These are phyloP conservation scores for Odocoileus virginianus DNA, from an alignment of 2,113 vertebrate species.

Conservation along the genomic window DNA sequence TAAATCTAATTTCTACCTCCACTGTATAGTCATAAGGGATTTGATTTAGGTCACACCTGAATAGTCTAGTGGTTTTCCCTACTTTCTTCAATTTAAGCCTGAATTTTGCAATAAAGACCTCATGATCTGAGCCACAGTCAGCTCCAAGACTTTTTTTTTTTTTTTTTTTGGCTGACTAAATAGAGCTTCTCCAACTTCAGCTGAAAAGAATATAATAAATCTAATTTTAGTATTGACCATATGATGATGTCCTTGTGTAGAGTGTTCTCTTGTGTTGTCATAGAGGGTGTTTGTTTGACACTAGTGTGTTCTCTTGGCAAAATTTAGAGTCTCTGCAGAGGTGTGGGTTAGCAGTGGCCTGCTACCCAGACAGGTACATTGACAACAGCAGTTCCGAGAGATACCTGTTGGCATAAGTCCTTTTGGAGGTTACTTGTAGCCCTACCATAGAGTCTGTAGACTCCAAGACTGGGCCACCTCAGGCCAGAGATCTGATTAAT, in stretches of 20 bases:
- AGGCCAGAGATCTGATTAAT: not conserved
- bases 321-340: not conserved
- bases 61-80: not conserved
- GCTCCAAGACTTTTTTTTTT: not conserved
- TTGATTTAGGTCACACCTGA: not conserved
- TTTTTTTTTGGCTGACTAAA: not conserved
- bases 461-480: not conserved
- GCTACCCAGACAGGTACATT: not conserved
- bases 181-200: not conserved
- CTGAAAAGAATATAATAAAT: not conserved
- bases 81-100: not conserved
- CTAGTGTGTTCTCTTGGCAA: not conserved
- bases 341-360: not conserved
- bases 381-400: rapidly evolving
- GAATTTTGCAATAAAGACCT: not conserved
- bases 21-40: not conserved
- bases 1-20: not conserved
- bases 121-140: not conserved
- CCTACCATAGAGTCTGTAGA: not conserved
- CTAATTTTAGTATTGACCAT: not conserved
- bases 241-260: not conserved
- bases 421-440: not conserved
- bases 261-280: not conserved
- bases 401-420: not conserved
- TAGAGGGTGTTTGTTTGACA: not conserved